Conservation (phyloP, 2,888 invertebrate genomes). For the Nudaria mundana region DNA sequence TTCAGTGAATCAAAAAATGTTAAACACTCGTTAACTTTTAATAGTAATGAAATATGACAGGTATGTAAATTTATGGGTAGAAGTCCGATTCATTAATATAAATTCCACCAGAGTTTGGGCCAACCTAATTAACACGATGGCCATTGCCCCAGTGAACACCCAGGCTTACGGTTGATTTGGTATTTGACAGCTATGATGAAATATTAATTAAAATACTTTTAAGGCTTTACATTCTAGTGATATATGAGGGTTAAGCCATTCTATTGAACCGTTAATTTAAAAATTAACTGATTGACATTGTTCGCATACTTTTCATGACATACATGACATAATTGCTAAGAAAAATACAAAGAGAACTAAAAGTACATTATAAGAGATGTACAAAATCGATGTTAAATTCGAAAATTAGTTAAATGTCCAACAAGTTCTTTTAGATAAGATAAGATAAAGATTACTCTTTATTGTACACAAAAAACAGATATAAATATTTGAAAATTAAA, state of each 20-base stretch:
- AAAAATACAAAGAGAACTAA: background rate
- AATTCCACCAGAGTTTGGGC: background rate
- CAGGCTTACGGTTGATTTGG: background rate
- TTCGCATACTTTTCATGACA: background rate
- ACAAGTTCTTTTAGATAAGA: too few species aligned
- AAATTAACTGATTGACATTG: background rate
- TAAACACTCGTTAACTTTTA: background rate
- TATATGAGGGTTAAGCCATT: too few species aligned
- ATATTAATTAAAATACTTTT: background rate
- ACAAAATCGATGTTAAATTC: too few species aligned
- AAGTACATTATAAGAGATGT: background rate
- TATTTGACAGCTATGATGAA: background rate
- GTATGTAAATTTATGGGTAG: background rate
- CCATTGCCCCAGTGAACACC: constrained; percentile 5
- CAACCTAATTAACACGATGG: constrained; percentile 10
- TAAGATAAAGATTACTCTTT: too few species aligned
- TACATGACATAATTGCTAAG: background rate
- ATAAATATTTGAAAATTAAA: too few species aligned
- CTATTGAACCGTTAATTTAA: too few species aligned
- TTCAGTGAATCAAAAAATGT: background rate
- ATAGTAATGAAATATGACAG: background rate
- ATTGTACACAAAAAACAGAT: too few species aligned
- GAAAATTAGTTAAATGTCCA: too few species aligned
- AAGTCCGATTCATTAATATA: background rate
- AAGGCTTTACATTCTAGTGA: background rate